phyloP scores from a whole-genome alignment of 1,140 invertebrate genomes.

The Dendrolimus kikuchii region DNA sequence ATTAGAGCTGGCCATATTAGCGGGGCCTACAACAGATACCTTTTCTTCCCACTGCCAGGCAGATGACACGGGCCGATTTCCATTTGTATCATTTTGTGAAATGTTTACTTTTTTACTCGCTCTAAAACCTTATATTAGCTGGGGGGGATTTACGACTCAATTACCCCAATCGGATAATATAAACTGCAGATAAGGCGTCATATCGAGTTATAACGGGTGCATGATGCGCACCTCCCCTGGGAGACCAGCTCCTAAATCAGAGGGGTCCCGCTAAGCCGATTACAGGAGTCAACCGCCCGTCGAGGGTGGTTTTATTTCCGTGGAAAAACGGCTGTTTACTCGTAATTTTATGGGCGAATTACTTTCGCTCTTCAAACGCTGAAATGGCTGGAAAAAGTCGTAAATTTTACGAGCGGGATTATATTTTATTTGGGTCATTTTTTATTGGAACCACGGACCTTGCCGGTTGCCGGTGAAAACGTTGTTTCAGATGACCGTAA shows the following conservation, averaged over 20 bases:
- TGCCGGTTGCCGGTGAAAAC: constrained; percentile 8
- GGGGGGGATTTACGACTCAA: constrained; percentile 53
- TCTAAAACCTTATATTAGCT: constrained; percentile 26
- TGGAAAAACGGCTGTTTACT: constrained; percentile 65
- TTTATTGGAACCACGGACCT: constrained; percentile 22
- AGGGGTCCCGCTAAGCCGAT: constrained; percentile 58
- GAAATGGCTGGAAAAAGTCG: constrained; percentile 50
- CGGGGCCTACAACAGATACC: constrained; percentile 37
- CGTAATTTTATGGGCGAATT: constrained; percentile 64
- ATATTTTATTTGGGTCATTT: constrained; percentile 46
- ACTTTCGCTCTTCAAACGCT: constrained; percentile 60
- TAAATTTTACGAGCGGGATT: constrained; percentile 55
- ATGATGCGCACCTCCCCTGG: constrained; percentile 41
- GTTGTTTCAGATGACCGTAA: constrained; percentile 9
- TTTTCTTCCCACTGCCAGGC: constrained; percentile 34
- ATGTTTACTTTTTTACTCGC: constrained; percentile 4
- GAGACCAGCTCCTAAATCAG: constrained; percentile 32
- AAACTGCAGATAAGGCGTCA: constrained; percentile 64
- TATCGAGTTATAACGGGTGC: constrained; percentile 58
- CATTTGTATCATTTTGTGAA: constrained; percentile 19
- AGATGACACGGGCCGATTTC: constrained; percentile 24
- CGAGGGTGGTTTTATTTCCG: constrained; percentile 54
- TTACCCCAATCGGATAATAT: constrained; percentile 64
- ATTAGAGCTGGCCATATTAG: constrained; percentile 62
- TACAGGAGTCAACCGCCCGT: constrained; percentile 55